Evolutionary conservation across 2,113 vertebrate genomes (phyloP).

Genomic region (Cairina moschata): DNA sequence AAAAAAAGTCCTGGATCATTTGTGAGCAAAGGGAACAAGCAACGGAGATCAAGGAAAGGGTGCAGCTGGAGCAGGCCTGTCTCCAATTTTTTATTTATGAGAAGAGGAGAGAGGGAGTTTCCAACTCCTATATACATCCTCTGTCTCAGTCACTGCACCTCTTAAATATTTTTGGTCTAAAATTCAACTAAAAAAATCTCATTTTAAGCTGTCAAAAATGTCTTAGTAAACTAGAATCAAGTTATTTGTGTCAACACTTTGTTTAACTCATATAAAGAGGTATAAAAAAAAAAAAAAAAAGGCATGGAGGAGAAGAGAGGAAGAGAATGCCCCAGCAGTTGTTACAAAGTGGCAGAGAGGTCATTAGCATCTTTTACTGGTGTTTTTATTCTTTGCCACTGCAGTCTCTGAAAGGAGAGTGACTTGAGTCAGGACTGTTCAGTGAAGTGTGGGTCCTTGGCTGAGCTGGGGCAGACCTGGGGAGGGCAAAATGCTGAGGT

Average conservation of each 20-base stretch:
- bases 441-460: neutral
- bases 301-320: neutral
- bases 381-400: neutral
- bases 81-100: neutral
- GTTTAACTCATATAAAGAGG: neutral
- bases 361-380: neutral
- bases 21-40: neutral
- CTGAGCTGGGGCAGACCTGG: neutral
- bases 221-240: neutral
- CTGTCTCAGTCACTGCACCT: neutral
- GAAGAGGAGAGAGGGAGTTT: neutral
- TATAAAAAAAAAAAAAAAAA: neutral
- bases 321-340: neutral
- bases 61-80: neutral
- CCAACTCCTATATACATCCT: neutral
- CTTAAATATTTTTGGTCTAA: neutral
- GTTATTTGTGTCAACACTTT: neutral
- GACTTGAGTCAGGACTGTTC: neutral
- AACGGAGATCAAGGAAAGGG: neutral
- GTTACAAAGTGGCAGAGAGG: neutral
- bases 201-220: neutral
- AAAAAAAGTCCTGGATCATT: neutral
- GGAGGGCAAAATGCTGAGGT: neutral
- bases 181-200: neutral
- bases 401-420: neutral